phyloP scores from a whole-genome alignment of 2,797 vertebrate genomes.

The Macropodus opercularis region DNA sequence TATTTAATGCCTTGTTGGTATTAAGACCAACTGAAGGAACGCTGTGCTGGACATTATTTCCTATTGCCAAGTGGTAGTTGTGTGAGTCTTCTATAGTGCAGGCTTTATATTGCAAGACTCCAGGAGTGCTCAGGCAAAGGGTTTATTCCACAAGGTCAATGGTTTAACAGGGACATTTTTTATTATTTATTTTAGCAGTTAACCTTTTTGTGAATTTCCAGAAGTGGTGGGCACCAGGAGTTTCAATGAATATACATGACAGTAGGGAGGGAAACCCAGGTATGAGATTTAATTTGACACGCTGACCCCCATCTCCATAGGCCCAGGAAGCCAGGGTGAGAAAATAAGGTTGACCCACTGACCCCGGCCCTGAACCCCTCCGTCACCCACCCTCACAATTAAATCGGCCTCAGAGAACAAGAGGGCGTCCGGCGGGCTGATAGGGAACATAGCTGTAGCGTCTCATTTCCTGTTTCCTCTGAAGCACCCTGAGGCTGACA shows the following conservation, averaged over 20 bases:
- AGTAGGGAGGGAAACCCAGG: slow-evolving; percentile 77
- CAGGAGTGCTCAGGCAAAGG: slow-evolving; percentile 67
- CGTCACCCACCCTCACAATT: slow-evolving; percentile 84
- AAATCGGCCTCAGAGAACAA: slow-evolving; percentile 80
- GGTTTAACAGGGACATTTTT: slow-evolving; percentile 81
- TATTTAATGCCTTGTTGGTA: slow-evolving; percentile 33
- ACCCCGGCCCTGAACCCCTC: slow-evolving; percentile 81
- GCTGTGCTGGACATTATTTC: slow-evolving; percentile 12
- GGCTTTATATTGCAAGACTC: slow-evolving; percentile 56
- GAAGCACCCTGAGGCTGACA: slow-evolving; percentile 48
- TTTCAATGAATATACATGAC: slow-evolving; percentile 87
- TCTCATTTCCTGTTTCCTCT: slow-evolving; percentile 56
- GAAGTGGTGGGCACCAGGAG: slow-evolving; percentile 81
- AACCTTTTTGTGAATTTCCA: slow-evolving; percentile 87
- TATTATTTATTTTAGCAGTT: slow-evolving; percentile 88
- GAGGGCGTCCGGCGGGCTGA: slow-evolving; percentile 48
- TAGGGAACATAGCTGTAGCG: slow-evolving; percentile 51
- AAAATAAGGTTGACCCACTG: slow-evolving; percentile 85
- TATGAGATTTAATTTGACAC: slow-evolving; percentile 88
- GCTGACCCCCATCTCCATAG: slow-evolving; percentile 83
- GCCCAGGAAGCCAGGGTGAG: slow-evolving; percentile 80
- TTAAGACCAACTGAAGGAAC: slow-evolving; percentile 12
- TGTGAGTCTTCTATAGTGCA: slow-evolving; percentile 52
- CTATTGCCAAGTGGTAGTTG: slow-evolving; percentile 16
- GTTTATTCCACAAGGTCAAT: slow-evolving; percentile 83